Conservation (phyloP, 2,888 invertebrate genomes). For the Rhorus exstirpatorius region DNA sequence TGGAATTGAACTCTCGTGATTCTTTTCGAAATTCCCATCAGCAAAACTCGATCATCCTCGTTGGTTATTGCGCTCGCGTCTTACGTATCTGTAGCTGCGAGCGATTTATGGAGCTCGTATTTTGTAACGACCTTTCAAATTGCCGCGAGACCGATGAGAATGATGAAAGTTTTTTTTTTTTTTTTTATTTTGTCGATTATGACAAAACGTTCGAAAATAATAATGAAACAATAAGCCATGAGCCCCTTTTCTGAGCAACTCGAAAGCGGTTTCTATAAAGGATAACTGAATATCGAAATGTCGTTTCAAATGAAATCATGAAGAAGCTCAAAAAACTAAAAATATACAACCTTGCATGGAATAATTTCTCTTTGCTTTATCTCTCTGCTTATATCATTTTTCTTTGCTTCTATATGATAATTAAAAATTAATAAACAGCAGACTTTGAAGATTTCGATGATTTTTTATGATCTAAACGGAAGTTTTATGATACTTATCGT, state of each 20-base stretch:
- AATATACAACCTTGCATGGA: no score
- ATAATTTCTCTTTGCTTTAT: no score
- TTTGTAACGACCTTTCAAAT: not conserved
- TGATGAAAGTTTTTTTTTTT: slow-evolving; percentile 7
- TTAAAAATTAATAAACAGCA: no score
- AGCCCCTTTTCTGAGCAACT: not conserved
- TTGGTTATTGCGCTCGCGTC: slow-evolving; percentile 1
- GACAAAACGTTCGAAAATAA: not conserved
- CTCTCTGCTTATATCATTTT: no score
- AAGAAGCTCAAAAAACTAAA: no score
- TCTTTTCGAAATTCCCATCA: slow-evolving; percentile 25
- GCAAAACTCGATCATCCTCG: slow-evolving; percentile 5
- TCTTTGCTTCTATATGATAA: no score
- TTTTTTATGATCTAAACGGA: no score
- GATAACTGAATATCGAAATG: no score
- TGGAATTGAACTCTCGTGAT: slow-evolving; percentile 41
- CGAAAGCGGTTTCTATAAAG: not conserved
- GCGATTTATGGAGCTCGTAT: not conserved
- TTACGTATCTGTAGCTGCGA: not conserved
- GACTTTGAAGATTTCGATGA: no score
- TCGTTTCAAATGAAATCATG: no score
- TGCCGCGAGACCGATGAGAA: not conserved
- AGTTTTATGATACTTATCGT: no score
- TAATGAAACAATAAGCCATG: not conserved
- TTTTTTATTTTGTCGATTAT: not conserved